phyloP scores from a whole-genome alignment of 2,797 vertebrate genomes.

The Galaxias olidus region DNA sequence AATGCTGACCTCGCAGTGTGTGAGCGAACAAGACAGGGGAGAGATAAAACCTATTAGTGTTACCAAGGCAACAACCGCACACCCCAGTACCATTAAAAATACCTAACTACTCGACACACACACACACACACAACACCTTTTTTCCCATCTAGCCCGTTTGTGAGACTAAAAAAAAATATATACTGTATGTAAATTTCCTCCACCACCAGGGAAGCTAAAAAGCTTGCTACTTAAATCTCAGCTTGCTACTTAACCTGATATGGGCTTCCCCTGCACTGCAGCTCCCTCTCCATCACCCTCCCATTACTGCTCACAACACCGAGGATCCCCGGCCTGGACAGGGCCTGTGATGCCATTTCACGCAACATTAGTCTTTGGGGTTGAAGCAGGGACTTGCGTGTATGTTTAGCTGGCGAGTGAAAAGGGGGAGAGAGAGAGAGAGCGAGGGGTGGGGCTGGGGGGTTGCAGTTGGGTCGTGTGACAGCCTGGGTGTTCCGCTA shows the following conservation, averaged over 20 bases:
- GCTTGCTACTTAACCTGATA: constrained; percentile 30
- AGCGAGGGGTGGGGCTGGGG: neutral
- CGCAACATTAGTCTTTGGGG: constrained; percentile 67
- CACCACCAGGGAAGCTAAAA: too few relatives aligned
- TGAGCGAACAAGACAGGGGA: neutral
- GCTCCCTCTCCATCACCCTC: constrained; percentile 35
- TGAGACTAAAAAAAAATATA: too few relatives aligned
- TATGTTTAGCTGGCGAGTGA: constrained; percentile 30
- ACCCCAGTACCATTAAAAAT: constrained; percentile 4
- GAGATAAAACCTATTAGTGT: constrained; percentile 14
- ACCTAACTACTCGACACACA: neutral
- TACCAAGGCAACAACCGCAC: constrained; percentile 33
- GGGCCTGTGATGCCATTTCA: constrained; percentile 62
- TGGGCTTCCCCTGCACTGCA: constrained; percentile 23
- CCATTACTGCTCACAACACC: constrained; percentile 46
- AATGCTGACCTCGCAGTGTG: constrained; percentile 24
- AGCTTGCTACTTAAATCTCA: constrained; percentile 28
- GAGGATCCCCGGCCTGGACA: constrained; percentile 50
- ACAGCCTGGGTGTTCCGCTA: constrained; percentile 54
- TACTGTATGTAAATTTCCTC: too few relatives aligned
- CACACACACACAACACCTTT: neutral
- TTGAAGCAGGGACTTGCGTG: constrained; percentile 31
- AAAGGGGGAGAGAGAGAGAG: neutral
- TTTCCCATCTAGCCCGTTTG: too few relatives aligned
- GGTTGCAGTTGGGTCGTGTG: constrained; percentile 52